These are phyloP conservation scores for Myiagra hebetior DNA, from an alignment of 2,113 vertebrate species.

Conservation along the genomic window DNA sequence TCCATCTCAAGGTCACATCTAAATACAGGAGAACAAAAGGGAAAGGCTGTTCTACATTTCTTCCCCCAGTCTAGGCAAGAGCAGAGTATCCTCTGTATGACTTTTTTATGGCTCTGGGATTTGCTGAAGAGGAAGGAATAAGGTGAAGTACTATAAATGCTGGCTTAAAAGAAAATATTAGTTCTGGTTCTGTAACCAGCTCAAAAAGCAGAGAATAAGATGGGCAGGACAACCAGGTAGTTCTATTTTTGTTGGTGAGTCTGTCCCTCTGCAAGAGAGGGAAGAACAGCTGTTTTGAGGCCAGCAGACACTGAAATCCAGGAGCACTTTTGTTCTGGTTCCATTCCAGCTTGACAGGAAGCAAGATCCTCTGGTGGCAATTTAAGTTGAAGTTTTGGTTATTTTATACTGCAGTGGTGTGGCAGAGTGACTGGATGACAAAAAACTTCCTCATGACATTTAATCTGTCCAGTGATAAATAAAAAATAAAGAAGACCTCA, in stretches of 20 bases:
- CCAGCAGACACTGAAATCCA: background rate
- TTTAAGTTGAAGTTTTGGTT: background rate
- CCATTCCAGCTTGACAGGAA: background rate
- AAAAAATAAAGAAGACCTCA: background rate
- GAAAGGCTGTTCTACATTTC: background rate
- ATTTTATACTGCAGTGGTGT: background rate
- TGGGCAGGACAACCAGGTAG: background rate
- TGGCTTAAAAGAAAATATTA: background rate
- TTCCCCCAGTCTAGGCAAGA: background rate
- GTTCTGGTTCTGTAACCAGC: background rate
- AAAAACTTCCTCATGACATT: background rate
- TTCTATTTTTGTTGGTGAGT: background rate
- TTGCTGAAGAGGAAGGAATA: background rate
- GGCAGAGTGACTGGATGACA: background rate
- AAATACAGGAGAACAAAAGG: background rate
- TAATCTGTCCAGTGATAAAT: background rate
- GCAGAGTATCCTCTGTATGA: accelerated
- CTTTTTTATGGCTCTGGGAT: background rate
- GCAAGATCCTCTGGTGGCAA: background rate
- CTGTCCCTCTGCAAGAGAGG: background rate
- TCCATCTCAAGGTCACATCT: background rate
- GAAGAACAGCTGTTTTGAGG: background rate
- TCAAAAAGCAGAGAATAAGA: background rate
- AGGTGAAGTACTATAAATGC: background rate
- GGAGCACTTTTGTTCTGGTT: background rate